Percentiles rank a stretch among this genome's conserved stretches.
Conservation (phyloP, 2,888 invertebrate species). For the Crioceris asparagi region DNA sequence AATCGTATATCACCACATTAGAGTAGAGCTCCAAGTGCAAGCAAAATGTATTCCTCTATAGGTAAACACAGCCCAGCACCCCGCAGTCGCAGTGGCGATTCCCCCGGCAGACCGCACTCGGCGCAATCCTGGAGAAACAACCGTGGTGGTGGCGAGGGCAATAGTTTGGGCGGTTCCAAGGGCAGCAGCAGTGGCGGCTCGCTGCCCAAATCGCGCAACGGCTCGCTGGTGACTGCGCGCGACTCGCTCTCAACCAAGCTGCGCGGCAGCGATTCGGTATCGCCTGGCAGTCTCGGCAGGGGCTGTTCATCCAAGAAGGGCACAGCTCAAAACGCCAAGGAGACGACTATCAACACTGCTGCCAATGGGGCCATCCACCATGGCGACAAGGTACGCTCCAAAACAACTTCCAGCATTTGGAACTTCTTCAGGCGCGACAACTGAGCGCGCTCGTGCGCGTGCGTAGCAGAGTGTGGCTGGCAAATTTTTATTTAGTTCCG, state of each 20-base stretch:
- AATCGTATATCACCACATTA: no score
- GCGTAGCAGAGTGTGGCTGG: not conserved
- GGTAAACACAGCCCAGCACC: constrained; percentile 33
- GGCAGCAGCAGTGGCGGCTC: constrained; percentile 29
- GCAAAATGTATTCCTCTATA: no score
- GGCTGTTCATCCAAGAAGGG: constrained; percentile 21
- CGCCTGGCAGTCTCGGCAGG: no score
- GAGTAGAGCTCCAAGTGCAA: no score
- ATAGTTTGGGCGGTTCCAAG: constrained; percentile 21
- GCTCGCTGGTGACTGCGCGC: constrained; percentile 34
- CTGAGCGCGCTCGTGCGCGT: constrained; percentile 5
- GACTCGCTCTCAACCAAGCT: constrained; percentile 45
- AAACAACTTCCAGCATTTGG: constrained; percentile 53
- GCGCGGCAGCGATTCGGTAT: constrained; percentile 43
- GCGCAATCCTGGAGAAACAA: constrained; percentile 40
- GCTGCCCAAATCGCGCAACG: constrained; percentile 35
- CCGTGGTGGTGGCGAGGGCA: constrained; percentile 31
- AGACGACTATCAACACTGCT: constrained; percentile 25
- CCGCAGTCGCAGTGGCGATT: constrained; percentile 40
- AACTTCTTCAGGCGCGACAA: constrained; percentile 51
- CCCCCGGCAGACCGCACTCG: constrained; percentile 44
- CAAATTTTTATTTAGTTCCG: constrained; percentile 33
- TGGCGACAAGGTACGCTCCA: constrained; percentile 57
- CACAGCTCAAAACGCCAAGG: not conserved
- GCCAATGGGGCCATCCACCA: constrained; percentile 16